These are phyloP conservation scores for Sarcophaga subvicina DNA, from an alignment of 2,888 invertebrate genomes.

Conservation along the genomic window DNA sequence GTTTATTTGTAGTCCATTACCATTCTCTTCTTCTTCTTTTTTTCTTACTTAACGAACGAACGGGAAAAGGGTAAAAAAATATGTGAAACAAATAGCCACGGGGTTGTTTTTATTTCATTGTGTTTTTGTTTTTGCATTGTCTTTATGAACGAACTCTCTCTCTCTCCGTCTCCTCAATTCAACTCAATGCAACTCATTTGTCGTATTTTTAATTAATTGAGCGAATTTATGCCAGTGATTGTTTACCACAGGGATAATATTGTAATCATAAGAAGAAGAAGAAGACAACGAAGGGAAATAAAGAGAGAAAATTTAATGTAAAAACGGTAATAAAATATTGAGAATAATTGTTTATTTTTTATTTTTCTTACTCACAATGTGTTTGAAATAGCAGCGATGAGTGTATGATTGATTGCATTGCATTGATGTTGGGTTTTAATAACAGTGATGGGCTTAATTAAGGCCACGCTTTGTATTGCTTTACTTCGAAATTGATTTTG, in stretches of 20 bases:
- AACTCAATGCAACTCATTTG: not conserved
- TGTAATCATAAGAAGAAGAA: not conserved
- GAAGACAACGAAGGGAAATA: too few relatives aligned
- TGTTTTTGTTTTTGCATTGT: constrained; percentile 1
- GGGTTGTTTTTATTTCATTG: constrained; percentile 63
- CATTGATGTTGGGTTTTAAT: not conserved
- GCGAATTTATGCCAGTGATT: constrained; percentile 15
- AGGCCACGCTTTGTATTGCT: not conserved
- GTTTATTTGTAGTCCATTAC: not conserved
- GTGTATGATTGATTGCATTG: not conserved
- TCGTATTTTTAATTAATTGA: constrained; percentile 45
- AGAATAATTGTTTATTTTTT: not conserved
- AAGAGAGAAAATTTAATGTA: constrained; percentile 3
- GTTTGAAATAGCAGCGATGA: not conserved
- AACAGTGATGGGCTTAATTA: not conserved
- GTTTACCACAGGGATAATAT: not conserved
- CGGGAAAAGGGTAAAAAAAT: constrained; percentile 4
- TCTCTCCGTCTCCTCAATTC: not conserved
- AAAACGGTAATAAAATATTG: constrained; percentile 16
- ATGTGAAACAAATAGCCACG: constrained; percentile 40
- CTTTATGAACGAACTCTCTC: not conserved
- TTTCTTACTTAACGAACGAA: not conserved
- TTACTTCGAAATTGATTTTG: constrained; percentile 64
- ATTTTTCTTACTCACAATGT: not conserved
- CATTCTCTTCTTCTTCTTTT: not conserved